Base-by-base conservation (phyloP, 2,888 invertebrate species). In the Prenolepis imparis region DNA sequence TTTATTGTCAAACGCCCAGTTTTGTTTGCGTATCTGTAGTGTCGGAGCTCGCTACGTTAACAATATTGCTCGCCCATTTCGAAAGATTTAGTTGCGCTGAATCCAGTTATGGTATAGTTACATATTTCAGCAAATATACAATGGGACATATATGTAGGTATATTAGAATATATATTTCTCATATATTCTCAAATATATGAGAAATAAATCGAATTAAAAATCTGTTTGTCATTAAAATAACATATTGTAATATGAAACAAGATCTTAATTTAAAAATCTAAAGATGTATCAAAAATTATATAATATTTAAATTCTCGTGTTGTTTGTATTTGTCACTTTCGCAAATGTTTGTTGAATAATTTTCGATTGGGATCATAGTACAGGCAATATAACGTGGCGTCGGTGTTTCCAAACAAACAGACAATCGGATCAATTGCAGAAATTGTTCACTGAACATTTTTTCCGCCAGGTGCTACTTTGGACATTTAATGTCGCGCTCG, bases 331-430 rank as follows among this genome's bases (percentile, higher is more conserved):
- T 21, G 44, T 44, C 41, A 67, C 6, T 36, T 59, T 68, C 18
- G 15, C 55, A 11, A 57, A 11, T 15, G 3, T 18, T 15, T 5
- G 21, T 5, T 18, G 9, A 28, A 24, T 39, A 18, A 77, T 41
- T n/a, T 39, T 57, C 12, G 18, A 41, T 15, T 36, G 8, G 11
- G 18, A 68, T 78, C 21, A 48, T 24, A 41, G 44, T 8, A 41
- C 8, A n/a, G 44, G 24, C 32, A 24, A 44, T 63, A 24, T 66
- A 59, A 52, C 70, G 72, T 8, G 15, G 39, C n/a, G 32, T 64
- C 55, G 80, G 28, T 92, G 93, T 93, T 93, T 91, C 85, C 93
- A 93, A 93, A 93, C 93, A 93, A 92, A 91, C 89, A 86, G 21
- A 21, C 63, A 70, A 74, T 77, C 6, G 64, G 59, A 66, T 77